phyloP scores from a whole-genome alignment of 1,140 invertebrate genomes.

The Ceratosolen fusciceps region DNA sequence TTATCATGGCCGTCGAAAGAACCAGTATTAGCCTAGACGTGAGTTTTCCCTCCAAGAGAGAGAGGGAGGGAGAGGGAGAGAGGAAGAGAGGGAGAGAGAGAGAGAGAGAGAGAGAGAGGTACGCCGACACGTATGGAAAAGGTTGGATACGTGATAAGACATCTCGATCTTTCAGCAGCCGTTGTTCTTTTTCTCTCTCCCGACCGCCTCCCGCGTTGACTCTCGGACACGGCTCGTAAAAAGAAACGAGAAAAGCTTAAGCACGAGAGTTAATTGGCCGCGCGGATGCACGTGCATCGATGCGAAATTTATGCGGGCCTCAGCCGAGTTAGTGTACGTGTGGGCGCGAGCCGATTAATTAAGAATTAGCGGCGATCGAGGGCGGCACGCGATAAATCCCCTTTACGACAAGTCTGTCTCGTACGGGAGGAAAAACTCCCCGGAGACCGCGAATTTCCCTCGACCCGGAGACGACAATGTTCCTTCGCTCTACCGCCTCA shows the following conservation, averaged over 20 bases:
- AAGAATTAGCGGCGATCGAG: conserved; percentile 33
- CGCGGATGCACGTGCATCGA: conserved; percentile 4
- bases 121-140: too few species aligned
- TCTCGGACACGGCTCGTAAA: neutral
- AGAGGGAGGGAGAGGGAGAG: too few species aligned
- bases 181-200: neutral
- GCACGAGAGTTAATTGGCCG: conserved; percentile 31
- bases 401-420: neutral
- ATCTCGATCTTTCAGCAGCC: neutral
- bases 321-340: neutral
- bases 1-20: neutral
- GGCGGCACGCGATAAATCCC: conserved; percentile 29
- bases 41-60: too few species aligned
- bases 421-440: neutral
- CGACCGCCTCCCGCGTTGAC: too few species aligned
- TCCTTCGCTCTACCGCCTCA: neutral
- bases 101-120: neutral
- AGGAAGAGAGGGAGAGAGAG: neutral
- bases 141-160: conserved; percentile 38
- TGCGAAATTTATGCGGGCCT: conserved; percentile 21
- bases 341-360: conserved; percentile 43
- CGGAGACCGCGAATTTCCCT: neutral
- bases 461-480: conserved; percentile 6
- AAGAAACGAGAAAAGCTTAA: conserved; percentile 14
- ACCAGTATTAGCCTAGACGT: too few species aligned